Base-by-base conservation (phyloP, 2,113 vertebrate genomes). In the Columba janthina region DNA sequence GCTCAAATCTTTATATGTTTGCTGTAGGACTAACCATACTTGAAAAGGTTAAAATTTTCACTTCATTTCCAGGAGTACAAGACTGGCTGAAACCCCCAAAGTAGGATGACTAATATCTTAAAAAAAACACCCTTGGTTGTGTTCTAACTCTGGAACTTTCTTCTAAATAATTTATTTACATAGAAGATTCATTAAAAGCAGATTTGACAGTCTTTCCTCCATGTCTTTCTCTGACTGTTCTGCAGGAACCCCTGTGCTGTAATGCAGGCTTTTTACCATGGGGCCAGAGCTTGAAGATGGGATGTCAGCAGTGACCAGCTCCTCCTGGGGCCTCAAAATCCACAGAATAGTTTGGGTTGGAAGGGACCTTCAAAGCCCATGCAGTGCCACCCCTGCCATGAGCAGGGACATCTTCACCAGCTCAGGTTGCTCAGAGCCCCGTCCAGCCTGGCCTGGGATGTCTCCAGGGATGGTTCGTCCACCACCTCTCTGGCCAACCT, bases 181-280 rank as follows among this genome's bases (percentile, higher is more conserved):
- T 11, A 46, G 25, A 61, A 64, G 74, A 51, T 19, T 44, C 50
- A 58, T 38, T 74, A 34, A 15, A 64, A 64, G 32, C 18, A 7
- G 32, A 40, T 69, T 53, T 74, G 67, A 42, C 32, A 40, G 29
- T 10, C 19, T 42, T n/a, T 70, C 50, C 20, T 58, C 62, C 42
- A 7, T 20, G 20, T 28, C 67, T 40, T 26, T 15, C 36, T 58
- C 65, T 19, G 11, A 9, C n/a, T 36, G 19, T 73, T 61, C 46
- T 2, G 9, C 34, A n/a, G 73, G 18, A 56, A 25, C 8, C 20
- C 48, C 40, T 54, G 17, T 26, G 28, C 64, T 38, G 10, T 42
- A 28, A 48, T 0, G 7, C 40, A n/a, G 14, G 14, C 54, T n/a
- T 57, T 65, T 18, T 13, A 12, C 50, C 2, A 0, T 3, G 17